Evolutionary conservation across 2,797 vertebrate genomes (phyloP), one percentile per base, ranked within the genome.

Genomic region (Amniataba percoides): DNA sequence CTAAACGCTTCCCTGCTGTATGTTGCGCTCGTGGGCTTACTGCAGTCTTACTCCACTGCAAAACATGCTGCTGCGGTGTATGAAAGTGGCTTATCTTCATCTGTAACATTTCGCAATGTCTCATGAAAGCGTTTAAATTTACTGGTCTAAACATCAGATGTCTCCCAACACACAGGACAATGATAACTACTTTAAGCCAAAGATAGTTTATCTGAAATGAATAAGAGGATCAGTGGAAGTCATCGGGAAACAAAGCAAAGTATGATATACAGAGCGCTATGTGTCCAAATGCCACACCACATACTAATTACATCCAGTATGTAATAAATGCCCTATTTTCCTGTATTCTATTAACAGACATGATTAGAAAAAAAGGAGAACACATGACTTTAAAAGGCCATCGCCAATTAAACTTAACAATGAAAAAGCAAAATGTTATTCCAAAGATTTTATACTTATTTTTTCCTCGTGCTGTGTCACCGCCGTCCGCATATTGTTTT

Each of bases 1-100:
- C 42, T 80, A 73, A 82, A 81, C 15, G 19, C 72, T 80, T 56
- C 71, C 60, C 78, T 56, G 72, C 74, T 80, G 74, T 56, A 58
- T n/a, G 43, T 4, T 42, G 51, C 2, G 2, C 74, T 68, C 11
- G 13, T 46, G 39, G 55, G 55, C 49, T 55, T 42, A 71, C 56
- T 46, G 51, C 67, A 71, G 48, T 58, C 40, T 43, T 42, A 31
- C 23, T 7, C 61, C 69, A 66, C 71, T 82, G 58, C 58, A 82
- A 81, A 86, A 82, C 60, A 68, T 52, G 40, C 13, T 25, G 73
- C 11, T 51, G 18, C 11, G 56, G 4, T 27, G 8, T 55, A 16
- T 61, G 15, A 71, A 56, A 42, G n/a, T 48, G 19, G 67, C 27
- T 68, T 21, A 51, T 4, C 27, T 31, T 31, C 27, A 31, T 31